Percentiles rank a stretch among this genome's conserved stretches.
Conservation (phyloP, 2,888 invertebrate genomes). For the Plebejus argus region DNA sequence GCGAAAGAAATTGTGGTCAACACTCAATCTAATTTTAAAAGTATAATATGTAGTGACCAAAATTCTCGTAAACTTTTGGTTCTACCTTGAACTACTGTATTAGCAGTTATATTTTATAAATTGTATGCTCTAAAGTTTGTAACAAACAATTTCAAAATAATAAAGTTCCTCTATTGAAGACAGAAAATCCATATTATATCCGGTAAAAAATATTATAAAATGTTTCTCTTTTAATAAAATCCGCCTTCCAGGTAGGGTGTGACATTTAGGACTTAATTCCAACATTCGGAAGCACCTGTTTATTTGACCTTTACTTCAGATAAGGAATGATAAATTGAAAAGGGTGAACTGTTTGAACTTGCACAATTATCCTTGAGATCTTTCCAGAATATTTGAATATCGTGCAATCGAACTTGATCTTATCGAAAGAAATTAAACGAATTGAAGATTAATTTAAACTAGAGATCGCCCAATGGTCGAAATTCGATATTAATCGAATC, state of each 20-base stretch:
- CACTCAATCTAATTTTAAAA: too few relatives aligned
- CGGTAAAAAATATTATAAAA: background rate
- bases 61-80: too few relatives aligned
- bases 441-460: too few relatives aligned
- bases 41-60: too few relatives aligned
- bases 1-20: too few relatives aligned
- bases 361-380: slow-evolving; percentile 6
- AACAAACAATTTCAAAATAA: background rate
- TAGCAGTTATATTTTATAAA: too few relatives aligned
- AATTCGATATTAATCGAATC: too few relatives aligned
- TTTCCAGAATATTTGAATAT: slow-evolving; percentile 19
- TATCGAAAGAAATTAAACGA: background rate
- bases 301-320: slow-evolving; percentile 19
- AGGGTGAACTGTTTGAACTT: slow-evolving; percentile 3
- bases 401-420: background rate
- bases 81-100: too few relatives aligned
- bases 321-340: slow-evolving; percentile 18
- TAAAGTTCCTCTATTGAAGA: background rate
- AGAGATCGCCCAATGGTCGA: too few relatives aligned
- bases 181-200: background rate
- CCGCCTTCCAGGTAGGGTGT: background rate
- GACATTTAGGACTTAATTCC: slow-evolving; percentile 15
- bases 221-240: slow-evolving; percentile 1
- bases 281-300: slow-evolving; percentile 17
- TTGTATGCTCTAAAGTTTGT: too few relatives aligned